Evolutionary conservation across 2,888 invertebrate genomes (phyloP).

Genomic region (Ametastegia equiseti): DNA sequence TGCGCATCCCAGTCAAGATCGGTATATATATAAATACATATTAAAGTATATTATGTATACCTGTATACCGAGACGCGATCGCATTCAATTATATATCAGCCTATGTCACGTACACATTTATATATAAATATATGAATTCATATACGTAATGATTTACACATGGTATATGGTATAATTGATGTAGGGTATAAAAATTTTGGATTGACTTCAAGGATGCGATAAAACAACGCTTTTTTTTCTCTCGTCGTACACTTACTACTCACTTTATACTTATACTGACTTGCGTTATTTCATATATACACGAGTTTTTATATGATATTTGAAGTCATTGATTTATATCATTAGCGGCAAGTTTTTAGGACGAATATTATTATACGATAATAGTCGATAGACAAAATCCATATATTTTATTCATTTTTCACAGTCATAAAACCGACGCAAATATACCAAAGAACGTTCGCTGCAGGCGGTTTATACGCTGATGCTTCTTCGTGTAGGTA

Average conservation of each 20-base stretch:
- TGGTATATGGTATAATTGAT: too few relatives aligned
- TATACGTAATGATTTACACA: neutral
- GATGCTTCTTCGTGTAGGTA: too few relatives aligned
- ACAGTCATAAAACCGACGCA: too few relatives aligned
- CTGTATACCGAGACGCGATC: too few relatives aligned
- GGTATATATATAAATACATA: too few relatives aligned
- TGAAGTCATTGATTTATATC: neutral
- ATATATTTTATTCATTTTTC: neutral
- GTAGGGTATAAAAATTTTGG: neutral
- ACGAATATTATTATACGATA: conserved; percentile 1
- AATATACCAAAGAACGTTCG: neutral
- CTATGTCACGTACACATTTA: neutral
- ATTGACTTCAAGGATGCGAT: neutral
- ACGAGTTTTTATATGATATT: neutral
- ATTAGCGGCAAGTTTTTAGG: neutral
- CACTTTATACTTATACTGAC: too few relatives aligned
- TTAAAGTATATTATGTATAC: too few relatives aligned
- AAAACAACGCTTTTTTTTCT: too few relatives aligned
- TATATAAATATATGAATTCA: neutral
- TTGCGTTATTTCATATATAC: neutral
- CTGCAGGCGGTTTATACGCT: too few relatives aligned
- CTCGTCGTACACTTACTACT: too few relatives aligned
- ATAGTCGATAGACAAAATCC: neutral
- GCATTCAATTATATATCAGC: neutral
- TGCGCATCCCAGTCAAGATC: too few relatives aligned